These are phyloP conservation scores for Pristis pectinata DNA, from an alignment of 2,797 vertebrate species.

Conservation along the genomic window DNA sequence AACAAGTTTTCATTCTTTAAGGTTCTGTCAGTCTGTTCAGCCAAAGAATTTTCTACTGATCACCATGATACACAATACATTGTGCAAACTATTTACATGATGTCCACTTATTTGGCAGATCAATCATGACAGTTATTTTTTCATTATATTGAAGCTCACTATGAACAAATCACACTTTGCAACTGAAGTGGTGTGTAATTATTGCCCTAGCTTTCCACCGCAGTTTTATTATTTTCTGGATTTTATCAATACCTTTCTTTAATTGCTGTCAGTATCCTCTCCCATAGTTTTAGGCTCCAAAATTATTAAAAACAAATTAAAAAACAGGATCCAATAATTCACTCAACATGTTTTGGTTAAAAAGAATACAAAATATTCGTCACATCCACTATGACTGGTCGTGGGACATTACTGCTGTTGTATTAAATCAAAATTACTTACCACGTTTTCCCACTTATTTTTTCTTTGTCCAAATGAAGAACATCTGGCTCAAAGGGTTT, in stretches of 20 bases:
- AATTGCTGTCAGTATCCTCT: background rate
- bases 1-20: background rate
- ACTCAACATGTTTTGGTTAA: background rate
- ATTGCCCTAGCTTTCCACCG: background rate
- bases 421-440: background rate
- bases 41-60: background rate
- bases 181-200: background rate
- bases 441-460: background rate
- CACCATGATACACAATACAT: background rate
- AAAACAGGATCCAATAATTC: background rate
- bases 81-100: background rate
- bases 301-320: slow-evolving; percentile 11
- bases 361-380: background rate
- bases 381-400: background rate
- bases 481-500: background rate
- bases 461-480: background rate
- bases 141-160: background rate
- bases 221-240: background rate
- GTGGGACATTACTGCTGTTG: background rate
- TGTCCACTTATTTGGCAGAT: background rate
- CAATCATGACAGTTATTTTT: background rate
- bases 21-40: background rate
- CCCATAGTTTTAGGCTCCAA: background rate
- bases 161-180: background rate
- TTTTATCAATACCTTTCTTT: background rate